Conservation (phyloP, 2,113 vertebrate species). For the Protomyctophum bolini region DNA sequence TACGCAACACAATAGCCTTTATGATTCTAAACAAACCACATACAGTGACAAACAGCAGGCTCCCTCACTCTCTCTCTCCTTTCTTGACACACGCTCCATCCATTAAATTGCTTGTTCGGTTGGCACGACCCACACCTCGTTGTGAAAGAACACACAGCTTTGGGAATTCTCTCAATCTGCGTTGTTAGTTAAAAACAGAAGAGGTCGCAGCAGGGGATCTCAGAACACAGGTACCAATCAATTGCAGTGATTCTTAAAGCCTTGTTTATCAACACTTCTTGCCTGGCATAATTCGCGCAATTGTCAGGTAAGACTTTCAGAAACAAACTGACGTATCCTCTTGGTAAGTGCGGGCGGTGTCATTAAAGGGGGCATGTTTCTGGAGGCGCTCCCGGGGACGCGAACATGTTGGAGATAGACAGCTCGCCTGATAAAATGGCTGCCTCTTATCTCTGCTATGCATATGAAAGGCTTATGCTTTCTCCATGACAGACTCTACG, state of each 20-base stretch:
- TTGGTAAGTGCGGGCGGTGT: constrained; percentile 63
- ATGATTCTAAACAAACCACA: constrained; percentile 54
- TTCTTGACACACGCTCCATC: constrained; percentile 48
- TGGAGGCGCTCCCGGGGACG: constrained; percentile 71
- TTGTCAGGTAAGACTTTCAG: constrained; percentile 70
- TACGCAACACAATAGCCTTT: constrained; percentile 53
- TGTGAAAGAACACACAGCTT: constrained; percentile 58
- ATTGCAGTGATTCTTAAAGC: constrained; percentile 57
- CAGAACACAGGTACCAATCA: constrained; percentile 58
- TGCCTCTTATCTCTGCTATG: constrained; percentile 81
- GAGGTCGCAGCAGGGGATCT: constrained; percentile 65
- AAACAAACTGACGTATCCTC: constrained; percentile 63
- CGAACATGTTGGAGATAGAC: constrained; percentile 62
- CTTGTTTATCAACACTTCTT: constrained; percentile 75
- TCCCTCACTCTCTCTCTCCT: constrained; percentile 13
- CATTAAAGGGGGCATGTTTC: constrained; percentile 75
- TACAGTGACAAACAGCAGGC: constrained; percentile 22
- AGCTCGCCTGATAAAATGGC: constrained; percentile 79
- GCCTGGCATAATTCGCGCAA: constrained; percentile 74
- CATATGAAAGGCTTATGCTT: constrained; percentile 83
- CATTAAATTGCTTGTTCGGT: constrained; percentile 55
- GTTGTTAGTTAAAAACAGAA: constrained; percentile 75
- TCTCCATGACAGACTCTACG: constrained; percentile 77
- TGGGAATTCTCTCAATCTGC: constrained; percentile 65
- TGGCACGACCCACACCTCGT: constrained; percentile 46